Conservation (phyloP, 2,888 invertebrate genomes). For the Mimumesa dahlbomi region DNA sequence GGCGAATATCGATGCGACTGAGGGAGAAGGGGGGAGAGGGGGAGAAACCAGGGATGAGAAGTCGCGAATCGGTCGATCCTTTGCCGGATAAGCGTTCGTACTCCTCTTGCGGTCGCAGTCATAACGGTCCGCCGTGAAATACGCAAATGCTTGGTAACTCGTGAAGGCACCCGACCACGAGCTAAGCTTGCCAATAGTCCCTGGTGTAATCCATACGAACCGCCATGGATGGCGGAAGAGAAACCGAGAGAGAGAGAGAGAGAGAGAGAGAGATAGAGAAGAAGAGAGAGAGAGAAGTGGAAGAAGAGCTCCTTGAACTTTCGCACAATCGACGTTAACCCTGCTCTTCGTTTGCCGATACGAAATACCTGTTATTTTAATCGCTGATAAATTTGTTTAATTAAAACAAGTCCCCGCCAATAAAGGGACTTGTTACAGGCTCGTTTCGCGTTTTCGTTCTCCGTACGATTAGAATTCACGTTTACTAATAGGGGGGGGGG, state of each 20-base stretch:
- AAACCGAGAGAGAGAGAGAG: constrained; percentile 6
- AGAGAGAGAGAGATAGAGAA: not conserved
- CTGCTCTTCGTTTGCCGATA: not conserved
- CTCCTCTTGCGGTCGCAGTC: constrained; percentile 60
- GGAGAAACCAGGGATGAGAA: constrained; percentile 22
- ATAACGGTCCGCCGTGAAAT: constrained; percentile 70
- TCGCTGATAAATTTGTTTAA: not conserved
- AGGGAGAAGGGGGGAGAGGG: constrained; percentile 10
- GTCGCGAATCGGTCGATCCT: constrained; percentile 65
- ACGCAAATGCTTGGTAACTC: constrained; percentile 72
- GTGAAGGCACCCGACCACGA: constrained; percentile 71
- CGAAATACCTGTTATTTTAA: not conserved
- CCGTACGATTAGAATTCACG: too few species aligned
- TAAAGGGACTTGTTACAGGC: too few species aligned
- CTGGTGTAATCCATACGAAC: constrained; percentile 64
- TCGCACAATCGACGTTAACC: constrained; percentile 41
- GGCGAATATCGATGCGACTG: constrained; percentile 9
- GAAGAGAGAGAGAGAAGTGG: constrained; percentile 41
- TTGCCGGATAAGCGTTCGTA: constrained; percentile 58
- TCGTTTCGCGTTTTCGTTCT: too few species aligned
- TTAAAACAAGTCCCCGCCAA: not conserved
- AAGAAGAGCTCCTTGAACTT: constrained; percentile 44
- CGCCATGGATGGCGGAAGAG: constrained; percentile 36
- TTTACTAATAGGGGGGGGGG: too few species aligned
- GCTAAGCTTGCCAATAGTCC: constrained; percentile 69